A percentile compares a stretch with the other conserved stretches of the same genome.
Evolutionary conservation across 2,888 invertebrate species (phyloP).

Genomic region (Ennomos erosarius): DNA sequence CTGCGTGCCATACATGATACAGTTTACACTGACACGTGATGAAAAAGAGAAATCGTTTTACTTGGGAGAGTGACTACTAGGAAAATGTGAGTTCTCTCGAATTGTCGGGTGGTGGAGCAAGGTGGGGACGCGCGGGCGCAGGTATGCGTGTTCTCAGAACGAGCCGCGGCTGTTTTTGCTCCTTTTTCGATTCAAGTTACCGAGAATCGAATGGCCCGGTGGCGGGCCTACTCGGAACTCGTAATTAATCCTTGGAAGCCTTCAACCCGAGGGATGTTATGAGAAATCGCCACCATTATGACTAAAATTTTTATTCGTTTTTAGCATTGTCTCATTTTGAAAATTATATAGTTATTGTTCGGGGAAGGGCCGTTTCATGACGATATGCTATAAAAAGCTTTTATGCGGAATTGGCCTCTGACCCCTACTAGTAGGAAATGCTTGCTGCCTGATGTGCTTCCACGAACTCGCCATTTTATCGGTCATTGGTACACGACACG

Average conservation of each 20-base stretch:
- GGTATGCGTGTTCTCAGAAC: conserved; percentile 83
- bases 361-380: conserved; percentile 57
- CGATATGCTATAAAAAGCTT: conserved; percentile 53
- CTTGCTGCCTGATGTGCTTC: conserved; percentile 50
- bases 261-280: conserved; percentile 80
- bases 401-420: conserved; percentile 63
- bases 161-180: conserved; percentile 79
- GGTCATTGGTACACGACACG: conserved; percentile 29
- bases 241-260: conserved; percentile 85
- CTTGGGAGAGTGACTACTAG: conserved; percentile 57
- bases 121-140: conserved; percentile 76
- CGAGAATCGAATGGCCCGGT: conserved; percentile 82
- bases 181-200: conserved; percentile 84
- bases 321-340: conserved; percentile 75
- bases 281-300: conserved; percentile 79
- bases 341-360: conserved; percentile 71
- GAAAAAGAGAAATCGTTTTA: conserved; percentile 52
- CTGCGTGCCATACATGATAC: conserved; percentile 22
- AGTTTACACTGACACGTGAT: conserved; percentile 38
- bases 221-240: conserved; percentile 83
- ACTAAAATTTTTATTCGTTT: conserved; percentile 67
- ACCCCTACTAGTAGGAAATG: conserved; percentile 55
- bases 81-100: conserved; percentile 71
- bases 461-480: conserved; percentile 45
- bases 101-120: conserved; percentile 60